phyloP scores from a whole-genome alignment of 2,797 vertebrate species.

The Moxostoma hubbsi region DNA sequence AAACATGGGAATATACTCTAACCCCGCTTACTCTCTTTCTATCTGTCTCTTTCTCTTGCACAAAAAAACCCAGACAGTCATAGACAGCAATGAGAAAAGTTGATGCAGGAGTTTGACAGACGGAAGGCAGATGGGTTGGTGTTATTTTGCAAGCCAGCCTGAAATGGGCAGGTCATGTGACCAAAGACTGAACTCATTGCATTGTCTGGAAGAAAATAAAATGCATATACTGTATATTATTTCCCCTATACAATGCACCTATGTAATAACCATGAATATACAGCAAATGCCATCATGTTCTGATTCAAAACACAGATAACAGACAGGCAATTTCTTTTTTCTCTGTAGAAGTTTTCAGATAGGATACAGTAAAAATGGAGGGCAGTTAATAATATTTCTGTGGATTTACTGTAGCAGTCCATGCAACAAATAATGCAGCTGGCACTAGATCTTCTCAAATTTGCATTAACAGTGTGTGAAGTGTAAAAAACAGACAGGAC shows the following conservation, averaged over 20 bases:
- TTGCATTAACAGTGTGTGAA: slow-evolving; percentile 72
- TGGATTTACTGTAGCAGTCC: slow-evolving; percentile 59
- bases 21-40: too few species aligned
- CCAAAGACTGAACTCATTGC: slow-evolving; percentile 28
- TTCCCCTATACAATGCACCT: slow-evolving; percentile 68
- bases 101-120: slow-evolving; percentile 52
- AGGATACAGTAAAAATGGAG: slow-evolving; percentile 72
- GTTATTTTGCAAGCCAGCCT: slow-evolving; percentile 45
- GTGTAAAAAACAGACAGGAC: slow-evolving; percentile 67
- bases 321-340: slow-evolving; percentile 74
- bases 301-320: slow-evolving; percentile 74
- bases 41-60: slow-evolving; percentile 10
- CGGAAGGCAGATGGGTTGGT: slow-evolving; percentile 51
- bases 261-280: slow-evolving; percentile 79
- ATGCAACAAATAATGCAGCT: slow-evolving; percentile 64
- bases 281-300: slow-evolving; percentile 74
- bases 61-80: slow-evolving; percentile 25
- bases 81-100: slow-evolving; percentile 35
- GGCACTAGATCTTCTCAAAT: slow-evolving; percentile 62
- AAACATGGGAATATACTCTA: too few species aligned
- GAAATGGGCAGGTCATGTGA: slow-evolving; percentile 54
- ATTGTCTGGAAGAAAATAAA: slow-evolving; percentile 53
- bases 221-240: slow-evolving; percentile 28
- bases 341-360: slow-evolving; percentile 66
- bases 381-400: slow-evolving; percentile 69